Base-by-base conservation (phyloP, 2,797 vertebrate species). In the Pangasius sanitwongsei region DNA sequence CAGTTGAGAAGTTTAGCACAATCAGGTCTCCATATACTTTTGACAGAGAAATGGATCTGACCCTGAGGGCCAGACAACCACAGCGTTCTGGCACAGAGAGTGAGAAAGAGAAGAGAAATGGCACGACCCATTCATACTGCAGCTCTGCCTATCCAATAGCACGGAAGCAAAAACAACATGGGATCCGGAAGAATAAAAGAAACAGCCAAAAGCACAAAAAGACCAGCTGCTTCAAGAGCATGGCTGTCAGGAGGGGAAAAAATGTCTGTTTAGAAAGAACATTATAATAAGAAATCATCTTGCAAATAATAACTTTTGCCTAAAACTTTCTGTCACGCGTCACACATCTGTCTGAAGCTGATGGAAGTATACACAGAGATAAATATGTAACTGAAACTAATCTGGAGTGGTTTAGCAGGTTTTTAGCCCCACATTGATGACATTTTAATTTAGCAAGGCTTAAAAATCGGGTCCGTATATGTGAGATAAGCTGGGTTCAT, bases 211-310 rank as follows among this genome's bases (percentile, higher is more conserved):
- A 90, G 90, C 94, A 95, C 94, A 95, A 96, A 95, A 91, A 93
- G 89, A 93, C 93, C 95, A 96, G 95, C 96, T 96, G 96, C 94
- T 94, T 92, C 92, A 90, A 93, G 93, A 94, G 92, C 92, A 87
- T 80, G 90, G 91, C 92, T 90, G 92, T 93, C 90, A 93, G 92
- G 80, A 89, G 84, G 90, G 89, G 91, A 94, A 93, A 92, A 86
- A 87, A 77, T 57, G 87, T 87, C 93, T 87, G 85, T 87, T 94
- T 91, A 94, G 91, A 92, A 41, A 90, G 86, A 92, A 91, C 91
- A 91, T 91, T 90, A 92, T 92, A 94, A 78, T 78, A 80, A 67
- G 88, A 90, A 94, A 91, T 89, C 91, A 93, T 91, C 88, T 69
- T 63, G 91, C 83, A 91, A 92, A 85, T 90, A 87, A 91, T 89